A percentile compares a stretch with the other conserved stretches of the same genome.
phyloP scores from a whole-genome alignment of 2,113 vertebrate genomes.

The Lanius ludovicianus region DNA sequence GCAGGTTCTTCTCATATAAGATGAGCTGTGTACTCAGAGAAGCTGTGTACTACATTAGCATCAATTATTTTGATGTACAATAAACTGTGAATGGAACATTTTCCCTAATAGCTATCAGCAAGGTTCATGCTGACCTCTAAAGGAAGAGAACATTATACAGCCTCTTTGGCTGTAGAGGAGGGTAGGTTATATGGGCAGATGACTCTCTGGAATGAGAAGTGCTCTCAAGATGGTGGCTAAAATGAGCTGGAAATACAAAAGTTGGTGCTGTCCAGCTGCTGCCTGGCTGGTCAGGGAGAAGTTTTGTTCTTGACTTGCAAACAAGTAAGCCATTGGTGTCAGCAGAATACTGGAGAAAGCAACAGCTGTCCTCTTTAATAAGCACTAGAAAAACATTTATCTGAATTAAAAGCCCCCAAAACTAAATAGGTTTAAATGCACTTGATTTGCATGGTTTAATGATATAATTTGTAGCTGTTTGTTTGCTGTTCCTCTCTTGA shows the following conservation, averaged over 20 bases:
- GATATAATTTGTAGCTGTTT: background rate
- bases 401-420: background rate
- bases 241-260: background rate
- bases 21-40: background rate
- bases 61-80: background rate
- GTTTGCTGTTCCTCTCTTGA: background rate
- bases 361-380: background rate
- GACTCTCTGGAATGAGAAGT: background rate
- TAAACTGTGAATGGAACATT: background rate
- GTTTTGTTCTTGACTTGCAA: background rate
- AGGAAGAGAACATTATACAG: background rate
- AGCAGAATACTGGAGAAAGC: background rate
- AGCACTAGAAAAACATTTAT: background rate
- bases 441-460: background rate
- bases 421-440: background rate
- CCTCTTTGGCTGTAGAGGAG: background rate
- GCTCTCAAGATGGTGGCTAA: background rate
- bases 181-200: background rate
- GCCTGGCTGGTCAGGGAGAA: background rate
- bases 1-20: background rate
- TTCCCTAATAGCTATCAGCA: background rate
- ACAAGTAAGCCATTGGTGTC: background rate
- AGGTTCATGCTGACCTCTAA: background rate
- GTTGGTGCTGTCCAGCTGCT: background rate
- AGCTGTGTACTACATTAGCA: background rate